Conservation (phyloP, 2,113 vertebrate genomes). For the Eublepharis macularius region DNA sequence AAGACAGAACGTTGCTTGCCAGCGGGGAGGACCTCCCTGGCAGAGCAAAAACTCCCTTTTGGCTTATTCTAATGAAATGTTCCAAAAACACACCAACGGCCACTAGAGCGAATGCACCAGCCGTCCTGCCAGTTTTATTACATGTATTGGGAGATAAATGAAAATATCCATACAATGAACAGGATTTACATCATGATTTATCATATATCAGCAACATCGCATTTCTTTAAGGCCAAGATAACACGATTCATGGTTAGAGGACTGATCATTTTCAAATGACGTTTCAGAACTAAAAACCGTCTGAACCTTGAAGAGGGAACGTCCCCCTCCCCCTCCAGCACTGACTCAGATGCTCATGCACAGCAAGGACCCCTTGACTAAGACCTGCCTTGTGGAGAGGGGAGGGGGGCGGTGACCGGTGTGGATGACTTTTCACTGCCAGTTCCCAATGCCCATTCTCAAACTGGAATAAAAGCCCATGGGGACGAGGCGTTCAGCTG, state of each 20-base stretch:
- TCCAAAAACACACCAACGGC: neutral
- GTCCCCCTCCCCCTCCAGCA: neutral
- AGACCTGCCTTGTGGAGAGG: neutral
- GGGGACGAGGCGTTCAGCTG: neutral
- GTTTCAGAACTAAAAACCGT: conserved; percentile 13
- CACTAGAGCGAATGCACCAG: neutral
- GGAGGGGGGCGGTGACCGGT: neutral
- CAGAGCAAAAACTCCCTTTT: neutral
- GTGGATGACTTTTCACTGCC: neutral
- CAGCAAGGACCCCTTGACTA: neutral
- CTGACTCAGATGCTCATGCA: neutral
- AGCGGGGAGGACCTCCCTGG: neutral
- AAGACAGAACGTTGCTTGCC: too few species aligned
- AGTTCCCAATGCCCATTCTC: neutral
- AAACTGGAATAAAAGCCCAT: neutral
- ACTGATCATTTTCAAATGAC: neutral
- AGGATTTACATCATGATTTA: conserved; percentile 9
- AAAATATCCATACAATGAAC: neutral
- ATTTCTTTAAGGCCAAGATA: neutral
- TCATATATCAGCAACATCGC: neutral
- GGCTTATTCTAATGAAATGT: neutral
- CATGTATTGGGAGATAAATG: neutral
- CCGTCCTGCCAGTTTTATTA: neutral
- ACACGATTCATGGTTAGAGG: neutral
- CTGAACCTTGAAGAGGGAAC: neutral